Evolutionary conservation across 2,888 invertebrate genomes (phyloP), one percentile per base, ranked within the genome.

Genomic region (Metacarcinus magister): DNA sequence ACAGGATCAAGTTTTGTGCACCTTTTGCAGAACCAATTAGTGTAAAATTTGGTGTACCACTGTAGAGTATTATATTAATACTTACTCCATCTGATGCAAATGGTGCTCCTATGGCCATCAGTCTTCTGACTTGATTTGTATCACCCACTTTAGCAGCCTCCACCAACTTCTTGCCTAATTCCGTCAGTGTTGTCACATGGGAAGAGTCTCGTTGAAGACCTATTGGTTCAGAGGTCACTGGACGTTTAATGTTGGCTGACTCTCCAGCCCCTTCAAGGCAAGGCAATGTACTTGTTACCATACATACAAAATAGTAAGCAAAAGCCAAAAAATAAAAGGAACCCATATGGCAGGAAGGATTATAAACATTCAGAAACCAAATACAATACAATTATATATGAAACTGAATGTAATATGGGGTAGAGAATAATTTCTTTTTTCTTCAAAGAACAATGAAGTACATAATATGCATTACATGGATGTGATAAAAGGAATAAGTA

Each of bases 31-130:
- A 39, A 39, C 39, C 39, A 39, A 39, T 39, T 39, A 39, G 39
- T 39, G 39, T 39, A 39, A 39, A 39, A 39, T 39, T 39, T 39
- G 39, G 39, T 39, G 39, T 39, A 39, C 39, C 39, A 39, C 39
- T 39, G 2, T 39, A 39, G 2, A 39, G 39, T 39, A 39, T 39
- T 39, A 23, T 60, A 4, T 19, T 3, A 32, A 93, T 46, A 82
- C 94, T 91, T 75, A 96, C 96, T 95, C 96, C 96, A 95, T 95
- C 96, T 91, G 96, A 95, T 44, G 95, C 93, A 96, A 96, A 96
- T 16, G 96, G 96, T 90, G 96, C 96, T 54, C 96, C 96, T 48
- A 95, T 93, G 39, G 96, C 96, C 96, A 96, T 95, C 75, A 96
- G 75, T 19, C 93, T 95, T 87, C 96, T 89, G n/a, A 96, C 96